Evolutionary conservation across 1,140 invertebrate species (phyloP).

Genomic region (Aricia agestis): DNA sequence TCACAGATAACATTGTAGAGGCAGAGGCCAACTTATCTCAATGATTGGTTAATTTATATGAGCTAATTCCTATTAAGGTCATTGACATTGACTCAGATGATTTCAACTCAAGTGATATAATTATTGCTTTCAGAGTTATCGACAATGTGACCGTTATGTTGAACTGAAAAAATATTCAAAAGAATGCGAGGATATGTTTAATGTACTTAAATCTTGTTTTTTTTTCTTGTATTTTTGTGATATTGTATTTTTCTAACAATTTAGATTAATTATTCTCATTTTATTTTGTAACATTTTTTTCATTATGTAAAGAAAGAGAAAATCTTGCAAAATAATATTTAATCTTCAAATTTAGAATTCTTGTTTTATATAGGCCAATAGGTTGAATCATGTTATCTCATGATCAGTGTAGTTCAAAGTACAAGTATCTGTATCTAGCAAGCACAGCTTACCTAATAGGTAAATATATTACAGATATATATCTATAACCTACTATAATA

Average conservation of each 20-base stretch:
- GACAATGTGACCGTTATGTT: constrained; percentile 57
- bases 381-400: neutral
- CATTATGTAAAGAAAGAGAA: no score
- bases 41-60: neutral
- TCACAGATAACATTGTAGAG: neutral
- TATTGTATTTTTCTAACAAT: neutral
- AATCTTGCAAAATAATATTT: neutral
- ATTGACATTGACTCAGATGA: neutral
- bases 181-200: constrained; percentile 60
- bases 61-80: constrained; percentile 15
- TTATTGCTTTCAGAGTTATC: constrained; percentile 54
- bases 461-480: neutral
- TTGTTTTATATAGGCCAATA: neutral
- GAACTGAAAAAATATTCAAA: constrained; percentile 51
- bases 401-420: neutral
- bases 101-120: neutral
- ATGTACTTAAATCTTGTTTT: constrained; percentile 48
- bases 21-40: neutral
- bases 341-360: neutral
- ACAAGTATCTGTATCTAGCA: neutral
- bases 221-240: constrained; percentile 21
- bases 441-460: neutral
- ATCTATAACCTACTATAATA: no score
- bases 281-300: no score
- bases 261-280: no score